Evolutionary conservation across 2,113 vertebrate species (phyloP).

Genomic region (Anseranas semipalmata): DNA sequence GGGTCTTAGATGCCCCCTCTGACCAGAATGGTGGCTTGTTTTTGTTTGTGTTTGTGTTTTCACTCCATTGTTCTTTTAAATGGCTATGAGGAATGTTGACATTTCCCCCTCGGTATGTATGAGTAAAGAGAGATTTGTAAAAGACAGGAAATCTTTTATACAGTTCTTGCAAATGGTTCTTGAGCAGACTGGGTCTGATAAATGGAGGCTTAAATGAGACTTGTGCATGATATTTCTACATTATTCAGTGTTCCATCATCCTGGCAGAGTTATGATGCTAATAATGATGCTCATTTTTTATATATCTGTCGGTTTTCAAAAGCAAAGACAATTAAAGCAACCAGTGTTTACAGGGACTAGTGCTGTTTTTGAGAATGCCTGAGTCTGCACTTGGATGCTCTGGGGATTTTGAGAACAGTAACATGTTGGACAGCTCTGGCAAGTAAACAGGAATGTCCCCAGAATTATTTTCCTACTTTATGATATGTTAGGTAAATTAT

Average conservation of each 20-base stretch:
- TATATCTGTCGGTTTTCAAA: background rate
- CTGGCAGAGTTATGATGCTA: background rate
- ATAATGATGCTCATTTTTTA: conserved; percentile 23
- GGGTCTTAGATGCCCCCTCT: background rate
- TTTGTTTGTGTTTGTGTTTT: too few species aligned
- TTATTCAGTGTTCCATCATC: conserved; percentile 24
- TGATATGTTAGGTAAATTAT: background rate
- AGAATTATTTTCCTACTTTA: background rate
- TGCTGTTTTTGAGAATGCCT: background rate
- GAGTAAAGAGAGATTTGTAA: background rate
- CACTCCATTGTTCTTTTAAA: background rate
- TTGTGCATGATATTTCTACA: background rate
- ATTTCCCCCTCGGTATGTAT: background rate
- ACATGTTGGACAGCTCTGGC: background rate
- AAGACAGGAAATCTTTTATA: background rate
- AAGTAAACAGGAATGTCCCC: background rate
- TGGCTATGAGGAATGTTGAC: background rate
- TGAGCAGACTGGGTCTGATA: background rate
- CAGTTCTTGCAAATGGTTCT: background rate
- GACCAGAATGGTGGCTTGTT: background rate
- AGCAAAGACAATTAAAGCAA: background rate
- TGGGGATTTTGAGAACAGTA: background rate
- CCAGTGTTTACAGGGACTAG: background rate
- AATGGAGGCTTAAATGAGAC: background rate
- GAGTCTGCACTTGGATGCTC: background rate